Conservation (phyloP, 2,113 vertebrate species). For the Mirounga angustirostris region DNA sequence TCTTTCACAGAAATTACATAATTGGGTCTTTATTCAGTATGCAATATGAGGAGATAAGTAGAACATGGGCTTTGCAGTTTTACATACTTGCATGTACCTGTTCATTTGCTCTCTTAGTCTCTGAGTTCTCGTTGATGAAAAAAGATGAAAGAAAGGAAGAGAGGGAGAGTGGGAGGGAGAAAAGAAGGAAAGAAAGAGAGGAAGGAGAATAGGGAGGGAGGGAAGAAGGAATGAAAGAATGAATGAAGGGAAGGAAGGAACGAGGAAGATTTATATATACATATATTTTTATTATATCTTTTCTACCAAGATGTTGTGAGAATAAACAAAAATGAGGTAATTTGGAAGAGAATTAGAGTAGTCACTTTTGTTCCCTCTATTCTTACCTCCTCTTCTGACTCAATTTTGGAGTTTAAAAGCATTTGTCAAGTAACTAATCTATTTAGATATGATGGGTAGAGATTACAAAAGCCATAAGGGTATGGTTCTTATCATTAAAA, state of each 20-base stretch:
- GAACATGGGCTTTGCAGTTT: background rate
- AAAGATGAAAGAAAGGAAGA: background rate
- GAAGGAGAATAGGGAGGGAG: background rate
- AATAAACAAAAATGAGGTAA: background rate
- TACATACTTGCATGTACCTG: background rate
- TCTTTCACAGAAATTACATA: background rate
- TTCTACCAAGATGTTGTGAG: background rate
- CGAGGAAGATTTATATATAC: background rate
- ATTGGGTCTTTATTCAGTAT: background rate
- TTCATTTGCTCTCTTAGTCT: background rate
- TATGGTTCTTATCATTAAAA: background rate
- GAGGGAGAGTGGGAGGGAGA: background rate
- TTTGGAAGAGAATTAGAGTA: background rate
- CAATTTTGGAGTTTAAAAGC: background rate
- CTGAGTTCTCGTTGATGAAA: background rate
- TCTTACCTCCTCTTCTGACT: background rate
- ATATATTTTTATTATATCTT: background rate
- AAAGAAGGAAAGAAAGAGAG: background rate
- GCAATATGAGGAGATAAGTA: background rate
- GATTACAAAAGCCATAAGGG: background rate
- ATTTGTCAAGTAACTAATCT: constrained; percentile 32
- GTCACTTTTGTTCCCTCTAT: background rate
- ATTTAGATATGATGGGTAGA: background rate
- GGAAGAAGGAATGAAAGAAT: background rate
- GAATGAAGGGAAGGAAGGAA: background rate